phyloP scores from a whole-genome alignment of 1,140 invertebrate species.

The Drosophila yakuba region DNA sequence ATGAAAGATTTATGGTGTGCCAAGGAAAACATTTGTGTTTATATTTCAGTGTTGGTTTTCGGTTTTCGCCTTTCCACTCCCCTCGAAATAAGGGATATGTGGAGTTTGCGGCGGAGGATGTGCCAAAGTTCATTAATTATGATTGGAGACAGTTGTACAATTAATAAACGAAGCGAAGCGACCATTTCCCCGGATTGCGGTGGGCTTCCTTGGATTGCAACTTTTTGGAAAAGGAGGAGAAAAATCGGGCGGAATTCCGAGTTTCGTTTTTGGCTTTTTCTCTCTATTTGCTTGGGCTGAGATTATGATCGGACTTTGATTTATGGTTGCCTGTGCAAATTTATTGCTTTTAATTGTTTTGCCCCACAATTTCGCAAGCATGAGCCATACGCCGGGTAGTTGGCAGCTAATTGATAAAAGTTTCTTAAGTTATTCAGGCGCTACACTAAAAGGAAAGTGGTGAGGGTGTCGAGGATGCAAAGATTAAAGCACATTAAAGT shows the following conservation, averaged over 20 bases:
- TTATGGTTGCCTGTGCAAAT: constrained; percentile 69
- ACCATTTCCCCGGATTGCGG: constrained; percentile 35
- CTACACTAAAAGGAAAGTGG: neutral
- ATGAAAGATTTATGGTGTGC: constrained; percentile 76
- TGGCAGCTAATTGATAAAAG: constrained; percentile 46
- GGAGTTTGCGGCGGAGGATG: constrained; percentile 51
- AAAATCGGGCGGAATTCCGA: constrained; percentile 31
- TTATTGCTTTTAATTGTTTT: constrained; percentile 76
- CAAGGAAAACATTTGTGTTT: constrained; percentile 71
- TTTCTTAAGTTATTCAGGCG: constrained; percentile 21
- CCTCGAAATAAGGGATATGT: constrained; percentile 15
- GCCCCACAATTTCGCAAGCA: neutral
- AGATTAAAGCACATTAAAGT: neutral
- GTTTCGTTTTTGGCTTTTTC: constrained; percentile 49
- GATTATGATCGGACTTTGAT: constrained; percentile 80
- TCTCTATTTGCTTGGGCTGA: constrained; percentile 31
- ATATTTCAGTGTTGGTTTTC: constrained; percentile 53
- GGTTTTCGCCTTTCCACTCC: neutral
- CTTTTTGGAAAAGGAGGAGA: neutral
- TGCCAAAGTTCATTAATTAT: constrained; percentile 80
- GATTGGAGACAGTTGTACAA: constrained; percentile 82
- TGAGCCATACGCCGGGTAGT: constrained; percentile 24
- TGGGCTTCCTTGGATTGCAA: constrained; percentile 26
- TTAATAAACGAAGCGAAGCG: constrained; percentile 69
- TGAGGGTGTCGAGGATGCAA: neutral